Conservation (phyloP, 1,140 invertebrate genomes). For the Leptoteleia sp. region DNA sequence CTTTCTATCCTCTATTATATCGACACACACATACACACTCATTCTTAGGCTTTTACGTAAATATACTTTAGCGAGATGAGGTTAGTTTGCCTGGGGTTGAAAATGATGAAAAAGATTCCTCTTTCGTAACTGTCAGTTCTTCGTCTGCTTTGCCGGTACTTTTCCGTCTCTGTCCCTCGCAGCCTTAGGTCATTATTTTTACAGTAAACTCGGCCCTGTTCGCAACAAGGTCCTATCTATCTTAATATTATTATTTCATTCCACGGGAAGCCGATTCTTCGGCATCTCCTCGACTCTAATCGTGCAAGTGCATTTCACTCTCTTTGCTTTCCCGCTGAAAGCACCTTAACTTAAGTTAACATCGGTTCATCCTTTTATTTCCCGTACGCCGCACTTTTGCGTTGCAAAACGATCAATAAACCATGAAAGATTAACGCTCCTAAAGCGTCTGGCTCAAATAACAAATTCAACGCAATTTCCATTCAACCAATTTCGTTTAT, state of each 20-base stretch:
- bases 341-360: constrained; percentile 58
- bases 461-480: constrained; percentile 50
- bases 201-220: constrained; percentile 63
- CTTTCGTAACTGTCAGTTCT: constrained; percentile 41
- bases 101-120: constrained; percentile 60
- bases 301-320: constrained; percentile 72
- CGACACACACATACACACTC: constrained; percentile 3
- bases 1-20: constrained; percentile 27
- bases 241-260: constrained; percentile 80
- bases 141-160: no score
- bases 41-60: constrained; percentile 44
- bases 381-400: constrained; percentile 70
- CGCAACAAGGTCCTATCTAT: constrained; percentile 69
- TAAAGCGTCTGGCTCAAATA: constrained; percentile 29
- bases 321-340: constrained; percentile 66
- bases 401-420: constrained; percentile 74
- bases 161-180: no score
- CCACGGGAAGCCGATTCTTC: constrained; percentile 70
- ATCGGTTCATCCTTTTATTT: constrained; percentile 62
- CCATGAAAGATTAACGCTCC: constrained; percentile 70
- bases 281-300: constrained; percentile 71
- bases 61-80: constrained; percentile 60
- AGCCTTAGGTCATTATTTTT: no score
- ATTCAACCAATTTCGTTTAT: constrained; percentile 57
- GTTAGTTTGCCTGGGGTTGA: constrained; percentile 56